phyloP scores from a whole-genome alignment of 2,888 invertebrate genomes.

The Drosophila kambysellisi region DNA sequence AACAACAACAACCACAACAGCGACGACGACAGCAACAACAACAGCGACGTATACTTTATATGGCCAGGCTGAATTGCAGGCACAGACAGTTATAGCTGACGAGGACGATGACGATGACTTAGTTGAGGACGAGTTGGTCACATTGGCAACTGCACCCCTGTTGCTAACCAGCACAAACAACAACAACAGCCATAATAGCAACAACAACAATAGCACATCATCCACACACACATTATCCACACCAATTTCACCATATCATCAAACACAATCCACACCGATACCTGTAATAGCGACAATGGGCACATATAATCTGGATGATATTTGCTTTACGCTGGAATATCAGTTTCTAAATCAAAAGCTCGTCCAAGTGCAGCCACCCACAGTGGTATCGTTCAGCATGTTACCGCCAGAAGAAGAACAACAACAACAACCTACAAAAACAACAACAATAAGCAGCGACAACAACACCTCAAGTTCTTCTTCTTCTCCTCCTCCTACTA shows the following conservation, averaged over 20 bases:
- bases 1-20: conserved; percentile 56
- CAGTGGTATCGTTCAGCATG: conserved; percentile 73
- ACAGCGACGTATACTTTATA: conserved; percentile 61
- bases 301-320: conserved; percentile 70
- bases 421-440: conserved; percentile 25
- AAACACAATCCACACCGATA: conserved; percentile 30
- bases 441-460: conserved; percentile 29
- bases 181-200: conserved; percentile 29
- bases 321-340: conserved; percentile 83
- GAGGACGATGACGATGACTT: conserved; percentile 37
- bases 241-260: conserved; percentile 46
- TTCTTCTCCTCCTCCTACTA: conserved; percentile 31
- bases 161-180: conserved; percentile 51
- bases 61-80: conserved; percentile 33
- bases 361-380: conserved; percentile 83
- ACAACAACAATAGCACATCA: conserved; percentile 37
- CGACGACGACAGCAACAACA: conserved; percentile 39
- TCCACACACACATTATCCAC: conserved; percentile 35
- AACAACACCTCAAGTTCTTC: conserved; percentile 31
- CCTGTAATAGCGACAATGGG: conserved; percentile 54
- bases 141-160: conserved; percentile 60
- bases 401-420: conserved; percentile 47
- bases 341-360: conserved; percentile 84
- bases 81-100: conserved; percentile 30
- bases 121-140: conserved; percentile 63